Base-by-base conservation (phyloP, 2,113 vertebrate species). In the Actenoides lindsayi region DNA sequence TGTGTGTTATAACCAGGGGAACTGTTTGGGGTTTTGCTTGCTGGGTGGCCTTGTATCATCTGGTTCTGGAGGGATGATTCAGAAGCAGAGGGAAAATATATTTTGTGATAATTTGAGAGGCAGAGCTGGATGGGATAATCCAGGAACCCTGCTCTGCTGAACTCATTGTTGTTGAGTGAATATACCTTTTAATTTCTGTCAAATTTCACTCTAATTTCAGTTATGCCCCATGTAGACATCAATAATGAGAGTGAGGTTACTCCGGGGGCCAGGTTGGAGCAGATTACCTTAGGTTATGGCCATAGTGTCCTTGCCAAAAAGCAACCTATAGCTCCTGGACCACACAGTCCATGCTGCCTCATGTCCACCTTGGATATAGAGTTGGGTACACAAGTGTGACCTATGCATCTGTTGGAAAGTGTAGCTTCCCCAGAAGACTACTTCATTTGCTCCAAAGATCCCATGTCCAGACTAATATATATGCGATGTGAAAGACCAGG, bases 1-100 rank as follows among this genome's bases (percentile, higher is more conserved):
- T 95, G 93, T 82, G 33, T 51, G 44, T 50, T 39, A 12, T 10
- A 91, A 69, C 27, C 10, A 3, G 13, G 16, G 68, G 13, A 93
- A 67, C 8, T 41, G 35, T 37, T 81, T 28, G 68, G 65, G 35
- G 39, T 65, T 27, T 25, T 59, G 19, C 85, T 83, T 86, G 17
- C 56, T 93, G 93, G 92, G 92, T 92, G 94, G 93, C 33, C 85
- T 86, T 50, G 4, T 35, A 31, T 28, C 51, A n/a, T 79, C 28
- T 83, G 59, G 8, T 12, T 65, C 82, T 41, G 23, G 28, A 62
- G 46, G 39, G 16, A 79, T 88, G 85, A 77, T 39, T 90, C 87
- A 92, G 31, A 19, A 76, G 5, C 10, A 33, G 44, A 85, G 37
- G 76, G 28, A 83, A 89, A 93, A 81, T 19, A 70, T 15, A 3